Conservation (phyloP, 2,888 invertebrate species). For the Uropetala carovei region DNA sequence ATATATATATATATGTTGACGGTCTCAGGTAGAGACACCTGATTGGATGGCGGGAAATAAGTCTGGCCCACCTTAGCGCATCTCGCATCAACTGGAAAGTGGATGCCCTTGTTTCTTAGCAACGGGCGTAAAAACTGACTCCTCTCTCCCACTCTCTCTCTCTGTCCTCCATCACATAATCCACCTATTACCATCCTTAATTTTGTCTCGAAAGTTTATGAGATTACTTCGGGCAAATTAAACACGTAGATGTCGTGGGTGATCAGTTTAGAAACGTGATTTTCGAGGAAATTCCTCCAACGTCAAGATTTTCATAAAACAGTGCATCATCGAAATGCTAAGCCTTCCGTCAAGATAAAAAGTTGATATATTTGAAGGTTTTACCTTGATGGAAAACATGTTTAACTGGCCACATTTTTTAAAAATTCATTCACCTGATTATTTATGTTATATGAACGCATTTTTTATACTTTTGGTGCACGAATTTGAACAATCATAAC, state of each 20-base stretch:
- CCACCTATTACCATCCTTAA: background rate
- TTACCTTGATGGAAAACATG: too few relatives aligned
- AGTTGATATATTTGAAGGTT: too few relatives aligned
- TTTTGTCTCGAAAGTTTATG: background rate
- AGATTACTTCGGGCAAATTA: background rate
- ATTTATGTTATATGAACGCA: too few relatives aligned
- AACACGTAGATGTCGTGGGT: background rate
- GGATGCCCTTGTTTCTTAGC: background rate
- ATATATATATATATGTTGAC: background rate
- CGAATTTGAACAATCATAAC: too few relatives aligned
- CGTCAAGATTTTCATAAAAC: background rate
- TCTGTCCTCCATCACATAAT: background rate
- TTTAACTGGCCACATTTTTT: too few relatives aligned
- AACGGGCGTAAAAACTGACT: background rate
- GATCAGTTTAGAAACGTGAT: background rate
- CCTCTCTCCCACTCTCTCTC: too few relatives aligned
- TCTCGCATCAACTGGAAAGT: background rate
- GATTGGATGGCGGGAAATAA: background rate
- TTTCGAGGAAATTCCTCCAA: background rate
- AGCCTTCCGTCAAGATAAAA: too few relatives aligned
- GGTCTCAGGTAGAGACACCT: background rate
- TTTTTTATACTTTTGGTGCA: too few relatives aligned
- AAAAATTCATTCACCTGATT: too few relatives aligned
- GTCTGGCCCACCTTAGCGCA: background rate
- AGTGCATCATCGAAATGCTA: too few relatives aligned